Conservation (phyloP, 2,797 vertebrate genomes). For the Caiman crocodilus region DNA sequence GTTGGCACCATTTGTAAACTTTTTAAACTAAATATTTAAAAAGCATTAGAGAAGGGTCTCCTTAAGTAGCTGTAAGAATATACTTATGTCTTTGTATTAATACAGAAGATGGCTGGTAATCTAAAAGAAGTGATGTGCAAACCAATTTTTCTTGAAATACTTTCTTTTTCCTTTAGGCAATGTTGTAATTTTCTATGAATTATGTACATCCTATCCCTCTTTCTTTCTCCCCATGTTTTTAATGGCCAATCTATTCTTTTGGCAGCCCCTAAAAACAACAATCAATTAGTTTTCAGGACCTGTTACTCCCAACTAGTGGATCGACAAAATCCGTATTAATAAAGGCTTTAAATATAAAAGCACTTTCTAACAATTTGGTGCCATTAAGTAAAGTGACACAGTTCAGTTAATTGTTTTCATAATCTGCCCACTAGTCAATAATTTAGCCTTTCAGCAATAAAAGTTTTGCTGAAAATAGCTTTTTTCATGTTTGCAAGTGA, state of each 20-base stretch:
- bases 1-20: neutral
- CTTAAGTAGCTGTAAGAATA: neutral
- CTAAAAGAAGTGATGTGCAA: neutral
- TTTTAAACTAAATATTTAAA: constrained; percentile 8
- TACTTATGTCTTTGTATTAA: neutral
- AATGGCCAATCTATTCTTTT: neutral
- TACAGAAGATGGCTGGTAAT: neutral
- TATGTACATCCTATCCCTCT: neutral
- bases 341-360: neutral
- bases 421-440: neutral
- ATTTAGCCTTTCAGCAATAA: neutral
- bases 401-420: neutral
- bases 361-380: neutral
- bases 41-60: neutral
- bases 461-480: neutral
- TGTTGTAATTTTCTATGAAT: constrained; percentile 26
- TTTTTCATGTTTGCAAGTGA: neutral
- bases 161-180: neutral
- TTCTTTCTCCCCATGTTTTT: neutral
- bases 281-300: neutral
- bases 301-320: neutral
- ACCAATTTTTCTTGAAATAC: neutral
- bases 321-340: neutral
- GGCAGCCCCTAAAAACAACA: neutral
- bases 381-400: neutral